These are phyloP conservation scores for Pseudomugil tenellus DNA, from an alignment of 2,797 vertebrate species.

Conservation along the genomic window DNA sequence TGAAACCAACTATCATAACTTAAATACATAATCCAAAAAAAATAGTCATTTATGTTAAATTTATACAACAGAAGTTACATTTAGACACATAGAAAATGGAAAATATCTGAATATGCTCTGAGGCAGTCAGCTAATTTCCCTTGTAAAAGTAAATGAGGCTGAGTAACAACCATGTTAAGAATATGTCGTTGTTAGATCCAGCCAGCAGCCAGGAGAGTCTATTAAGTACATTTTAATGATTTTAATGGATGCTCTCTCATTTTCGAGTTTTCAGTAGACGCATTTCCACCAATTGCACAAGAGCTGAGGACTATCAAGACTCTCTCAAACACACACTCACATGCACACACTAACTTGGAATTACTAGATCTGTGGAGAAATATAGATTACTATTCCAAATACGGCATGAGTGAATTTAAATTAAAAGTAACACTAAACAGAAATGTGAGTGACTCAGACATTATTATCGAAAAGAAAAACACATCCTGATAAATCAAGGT, in stretches of 20 bases:
- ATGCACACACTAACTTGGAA: conserved; percentile 6
- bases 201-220: conserved; percentile 36
- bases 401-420: conserved; percentile 35
- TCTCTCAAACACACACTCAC: conserved; percentile 17
- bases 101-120: conserved; percentile 33
- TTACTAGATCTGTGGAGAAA: conserved; percentile 15
- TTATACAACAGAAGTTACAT: conserved; percentile 35
- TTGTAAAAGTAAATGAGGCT: conserved; percentile 58
- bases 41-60: conserved; percentile 15
- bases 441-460: neutral
- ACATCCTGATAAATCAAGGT: neutral
- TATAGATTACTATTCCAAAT: conserved; percentile 38
- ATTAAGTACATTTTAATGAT: conserved; percentile 51
- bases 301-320: conserved; percentile 8
- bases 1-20: neutral
- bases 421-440: conserved; percentile 24
- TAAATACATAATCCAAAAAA: conserved; percentile 5
- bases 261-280: conserved; percentile 48
- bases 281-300: conserved; percentile 25
- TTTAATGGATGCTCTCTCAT: conserved; percentile 51
- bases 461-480: neutral
- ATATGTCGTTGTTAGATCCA: conserved; percentile 39
- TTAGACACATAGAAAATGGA: conserved; percentile 12
- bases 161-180: conserved; percentile 49
- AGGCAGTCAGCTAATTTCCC: conserved; percentile 37